phyloP scores from a whole-genome alignment of 2,888 invertebrate species.

The Orchestes rusci region DNA sequence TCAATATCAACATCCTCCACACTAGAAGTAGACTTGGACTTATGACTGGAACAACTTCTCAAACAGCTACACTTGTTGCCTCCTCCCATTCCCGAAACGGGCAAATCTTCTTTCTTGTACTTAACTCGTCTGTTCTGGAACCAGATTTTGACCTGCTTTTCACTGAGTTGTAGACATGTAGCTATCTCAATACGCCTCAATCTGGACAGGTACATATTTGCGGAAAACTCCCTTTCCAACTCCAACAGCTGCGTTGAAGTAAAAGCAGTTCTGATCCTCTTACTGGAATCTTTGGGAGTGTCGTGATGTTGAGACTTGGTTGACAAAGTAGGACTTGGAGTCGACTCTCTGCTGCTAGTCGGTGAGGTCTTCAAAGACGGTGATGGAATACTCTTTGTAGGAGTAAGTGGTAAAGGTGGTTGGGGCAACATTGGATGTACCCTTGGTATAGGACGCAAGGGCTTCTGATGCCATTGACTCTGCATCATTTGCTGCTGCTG shows the following conservation, averaged over 20 bases:
- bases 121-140: slow-evolving; percentile 92
- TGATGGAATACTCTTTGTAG: too few species aligned
- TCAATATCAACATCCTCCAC: slow-evolving; percentile 37
- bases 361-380: slow-evolving; percentile 13
- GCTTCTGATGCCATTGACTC: neutral
- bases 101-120: slow-evolving; percentile 69
- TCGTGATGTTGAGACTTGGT: slow-evolving; percentile 44
- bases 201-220: slow-evolving; percentile 86
- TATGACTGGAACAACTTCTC: slow-evolving; percentile 42
- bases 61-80: slow-evolving; percentile 47
- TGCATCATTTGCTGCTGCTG: neutral
- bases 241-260: slow-evolving; percentile 84
- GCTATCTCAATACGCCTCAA: slow-evolving; percentile 89
- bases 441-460: neutral
- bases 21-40: slow-evolving; percentile 35
- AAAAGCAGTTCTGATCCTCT: slow-evolving; percentile 88
- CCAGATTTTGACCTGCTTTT: slow-evolving; percentile 95
- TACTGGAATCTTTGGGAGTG: slow-evolving; percentile 55
- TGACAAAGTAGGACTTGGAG: slow-evolving; percentile 49
- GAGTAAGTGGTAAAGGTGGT: neutral
- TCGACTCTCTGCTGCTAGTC: slow-evolving; percentile 47
- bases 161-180: slow-evolving; percentile 76
- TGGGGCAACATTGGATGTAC: neutral
- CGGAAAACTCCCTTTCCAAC: slow-evolving; percentile 79
- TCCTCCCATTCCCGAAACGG: neutral